Conservation (phyloP, 2,888 invertebrate species). For the Pantelozetes paolii region DNA sequence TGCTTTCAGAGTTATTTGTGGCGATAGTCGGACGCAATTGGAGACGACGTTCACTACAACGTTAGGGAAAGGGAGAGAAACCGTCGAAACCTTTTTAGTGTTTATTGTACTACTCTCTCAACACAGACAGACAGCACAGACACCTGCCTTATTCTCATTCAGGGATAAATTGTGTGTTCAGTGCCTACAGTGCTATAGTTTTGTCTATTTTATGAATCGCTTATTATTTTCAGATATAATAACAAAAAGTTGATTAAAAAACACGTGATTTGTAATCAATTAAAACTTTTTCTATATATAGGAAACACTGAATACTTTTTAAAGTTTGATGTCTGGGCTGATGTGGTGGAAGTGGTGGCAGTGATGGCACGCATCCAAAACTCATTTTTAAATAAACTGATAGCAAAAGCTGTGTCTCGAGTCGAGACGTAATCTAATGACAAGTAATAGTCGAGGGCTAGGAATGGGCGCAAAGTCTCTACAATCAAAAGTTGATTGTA, state of each 20-base stretch:
- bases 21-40: slow-evolving; percentile 21
- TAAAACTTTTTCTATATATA: not conserved
- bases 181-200: not conserved
- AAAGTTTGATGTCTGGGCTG: too few species aligned
- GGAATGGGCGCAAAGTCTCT: too few species aligned
- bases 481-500: too few species aligned
- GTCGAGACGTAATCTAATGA: too few species aligned
- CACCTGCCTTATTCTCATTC: slow-evolving; percentile 30
- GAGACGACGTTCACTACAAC: slow-evolving; percentile 28
- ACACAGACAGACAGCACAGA: slow-evolving; percentile 8
- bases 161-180: slow-evolving; percentile 1
- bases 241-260: not conserved
- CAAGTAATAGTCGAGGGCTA: too few species aligned
- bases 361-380: slow-evolving; percentile 22
- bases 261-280: slow-evolving; percentile 22
- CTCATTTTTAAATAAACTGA: slow-evolving; percentile 10
- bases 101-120: not conserved
- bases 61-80: slow-evolving; percentile 15
- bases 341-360: not conserved
- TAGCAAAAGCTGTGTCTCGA: too few species aligned
- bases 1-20: slow-evolving; percentile 15
- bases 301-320: not conserved
- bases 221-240: not conserved
- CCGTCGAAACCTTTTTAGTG: not conserved
- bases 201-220: not conserved